Percentiles rank a stretch among this genome's conserved stretches.
Evolutionary conservation across 2,113 vertebrate species (phyloP).

Genomic region (Odocoileus virginianus): DNA sequence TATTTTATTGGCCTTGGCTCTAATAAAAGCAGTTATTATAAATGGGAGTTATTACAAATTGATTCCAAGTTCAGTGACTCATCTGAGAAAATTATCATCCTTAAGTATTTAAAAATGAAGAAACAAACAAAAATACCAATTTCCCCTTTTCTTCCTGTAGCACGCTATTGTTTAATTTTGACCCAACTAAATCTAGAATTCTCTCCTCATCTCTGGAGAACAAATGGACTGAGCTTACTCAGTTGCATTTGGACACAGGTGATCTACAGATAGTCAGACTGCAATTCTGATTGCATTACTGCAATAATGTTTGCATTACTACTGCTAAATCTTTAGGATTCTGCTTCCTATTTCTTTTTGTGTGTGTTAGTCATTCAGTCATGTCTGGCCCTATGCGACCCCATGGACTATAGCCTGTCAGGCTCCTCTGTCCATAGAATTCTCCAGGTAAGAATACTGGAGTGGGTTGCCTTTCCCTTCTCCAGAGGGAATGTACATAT

Average conservation of each 20-base stretch:
- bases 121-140: not conserved
- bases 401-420: not conserved
- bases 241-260: not conserved
- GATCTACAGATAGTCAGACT: too few species aligned
- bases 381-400: not conserved
- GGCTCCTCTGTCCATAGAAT: not conserved
- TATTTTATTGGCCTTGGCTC: not conserved
- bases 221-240: not conserved
- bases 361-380: not conserved
- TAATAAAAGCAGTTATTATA: not conserved
- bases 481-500: not conserved
- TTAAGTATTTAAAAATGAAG: not conserved
- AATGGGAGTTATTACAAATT: not conserved
- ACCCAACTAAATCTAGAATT: not conserved
- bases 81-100: not conserved
- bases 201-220: not conserved
- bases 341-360: not conserved
- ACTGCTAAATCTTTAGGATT: not conserved
- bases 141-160: not conserved
- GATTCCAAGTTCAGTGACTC: not conserved
- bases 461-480: not conserved
- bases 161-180: not conserved
- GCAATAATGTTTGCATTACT: rapidly evolving
- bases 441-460: not conserved
- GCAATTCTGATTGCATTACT: not conserved